phyloP scores from a whole-genome alignment of 2,888 invertebrate genomes.

The Apantesis nais region DNA sequence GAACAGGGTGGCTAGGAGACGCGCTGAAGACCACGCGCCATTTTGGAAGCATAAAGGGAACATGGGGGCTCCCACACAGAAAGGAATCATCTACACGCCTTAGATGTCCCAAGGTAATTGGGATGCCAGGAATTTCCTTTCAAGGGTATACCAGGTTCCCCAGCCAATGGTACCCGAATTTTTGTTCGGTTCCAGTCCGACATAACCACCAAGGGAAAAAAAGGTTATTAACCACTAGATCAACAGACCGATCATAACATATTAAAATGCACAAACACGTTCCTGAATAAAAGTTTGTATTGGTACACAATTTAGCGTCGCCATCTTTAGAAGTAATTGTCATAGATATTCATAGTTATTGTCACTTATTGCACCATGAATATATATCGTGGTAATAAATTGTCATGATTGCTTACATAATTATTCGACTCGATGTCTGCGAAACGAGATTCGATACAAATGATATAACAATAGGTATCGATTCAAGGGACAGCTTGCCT shows the following conservation, averaged over 20 bases:
- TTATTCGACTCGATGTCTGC: constrained; percentile 1
- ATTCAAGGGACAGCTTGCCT: neutral
- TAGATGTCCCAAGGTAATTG: too few species aligned
- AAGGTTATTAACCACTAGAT: neutral
- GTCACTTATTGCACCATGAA: neutral
- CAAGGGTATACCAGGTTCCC: too few species aligned
- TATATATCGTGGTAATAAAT: neutral
- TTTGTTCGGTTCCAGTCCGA: too few species aligned
- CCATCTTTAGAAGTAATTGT: constrained; percentile 1
- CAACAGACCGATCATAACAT: neutral
- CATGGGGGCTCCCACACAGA: too few species aligned
- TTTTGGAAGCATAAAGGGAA: too few species aligned
- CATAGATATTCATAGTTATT: constrained; percentile 3
- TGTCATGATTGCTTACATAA: neutral
- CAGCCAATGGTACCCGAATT: too few species aligned
- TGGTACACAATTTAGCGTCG: neutral
- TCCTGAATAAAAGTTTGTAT: neutral
- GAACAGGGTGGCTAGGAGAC: too few species aligned
- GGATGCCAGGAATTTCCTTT: too few species aligned
- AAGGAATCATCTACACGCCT: too few species aligned
- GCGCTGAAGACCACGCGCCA: too few species aligned
- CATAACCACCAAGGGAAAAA: too few species aligned
- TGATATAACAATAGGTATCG: neutral
- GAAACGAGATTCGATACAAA: neutral
- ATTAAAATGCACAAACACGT: neutral